These are phyloP conservation scores for Parambassis ranga DNA, from an alignment of 2,797 vertebrate species.

Conservation along the genomic window DNA sequence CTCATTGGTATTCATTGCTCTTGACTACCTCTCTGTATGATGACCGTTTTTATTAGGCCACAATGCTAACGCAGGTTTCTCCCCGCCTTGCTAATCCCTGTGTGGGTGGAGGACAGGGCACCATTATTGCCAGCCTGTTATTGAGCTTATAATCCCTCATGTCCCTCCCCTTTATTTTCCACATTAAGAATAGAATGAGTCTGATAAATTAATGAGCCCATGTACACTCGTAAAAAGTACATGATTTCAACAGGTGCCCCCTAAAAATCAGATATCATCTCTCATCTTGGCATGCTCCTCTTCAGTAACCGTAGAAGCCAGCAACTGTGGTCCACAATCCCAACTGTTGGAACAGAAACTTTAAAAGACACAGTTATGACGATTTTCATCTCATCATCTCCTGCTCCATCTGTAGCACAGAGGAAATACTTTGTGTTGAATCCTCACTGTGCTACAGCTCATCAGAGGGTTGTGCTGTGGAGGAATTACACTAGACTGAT, in stretches of 20 bases:
- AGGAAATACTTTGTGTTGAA: constrained; percentile 16
- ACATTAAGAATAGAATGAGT: constrained; percentile 32
- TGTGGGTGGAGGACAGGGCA: constrained; percentile 44
- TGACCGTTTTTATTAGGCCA: constrained; percentile 65
- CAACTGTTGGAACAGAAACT: constrained; percentile 22
- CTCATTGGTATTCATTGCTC: constrained; percentile 67
- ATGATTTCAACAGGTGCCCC: constrained; percentile 27
- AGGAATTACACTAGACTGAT: constrained; percentile 19
- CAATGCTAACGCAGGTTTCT: constrained; percentile 45
- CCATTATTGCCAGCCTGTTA: constrained; percentile 48
- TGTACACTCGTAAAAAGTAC: constrained; percentile 9
- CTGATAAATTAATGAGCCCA: constrained; percentile 33
- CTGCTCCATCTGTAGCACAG: neutral
- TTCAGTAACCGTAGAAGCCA: constrained; percentile 25
- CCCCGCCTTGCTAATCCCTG: constrained; percentile 47
- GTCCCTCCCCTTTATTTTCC: constrained; percentile 33
- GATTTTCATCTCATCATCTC: too few relatives aligned
- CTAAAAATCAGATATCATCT: constrained; percentile 4
- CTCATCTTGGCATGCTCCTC: constrained; percentile 12
- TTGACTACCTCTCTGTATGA: constrained; percentile 66
- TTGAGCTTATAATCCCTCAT: constrained; percentile 59
- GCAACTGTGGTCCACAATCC: constrained; percentile 2
- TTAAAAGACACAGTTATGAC: too few relatives aligned
- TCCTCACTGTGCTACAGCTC: neutral
- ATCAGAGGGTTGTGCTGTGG: constrained; percentile 21